Conservation (phyloP, 2,888 invertebrate genomes). For the Calameuta idolon region DNA sequence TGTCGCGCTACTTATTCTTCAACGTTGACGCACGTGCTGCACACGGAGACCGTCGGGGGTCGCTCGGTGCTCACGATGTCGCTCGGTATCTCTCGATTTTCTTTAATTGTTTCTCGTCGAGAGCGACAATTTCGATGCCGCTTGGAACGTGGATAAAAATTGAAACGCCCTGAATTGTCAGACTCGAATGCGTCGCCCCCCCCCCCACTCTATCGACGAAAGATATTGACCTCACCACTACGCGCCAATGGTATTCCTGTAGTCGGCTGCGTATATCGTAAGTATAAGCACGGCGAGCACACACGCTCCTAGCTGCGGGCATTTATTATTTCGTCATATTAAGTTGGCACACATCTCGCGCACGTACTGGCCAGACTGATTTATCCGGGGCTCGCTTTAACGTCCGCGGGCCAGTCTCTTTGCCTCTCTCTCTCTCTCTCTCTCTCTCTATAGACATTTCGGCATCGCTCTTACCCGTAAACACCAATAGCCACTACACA, state of each 20-base stretch:
- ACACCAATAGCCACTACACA: too few relatives aligned
- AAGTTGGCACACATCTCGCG: slow-evolving; percentile 14
- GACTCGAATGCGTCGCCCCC: slow-evolving; percentile 27
- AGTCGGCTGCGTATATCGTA: not conserved
- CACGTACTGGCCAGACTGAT: not conserved
- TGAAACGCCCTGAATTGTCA: not conserved
- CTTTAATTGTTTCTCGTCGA: not conserved
- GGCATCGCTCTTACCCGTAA: not conserved
- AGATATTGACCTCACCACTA: slow-evolving; percentile 42
- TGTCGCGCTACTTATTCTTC: not conserved
- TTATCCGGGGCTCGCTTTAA: not conserved
- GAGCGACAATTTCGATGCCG: not conserved
- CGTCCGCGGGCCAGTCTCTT: not conserved
- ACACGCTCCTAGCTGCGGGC: slow-evolving; percentile 26
- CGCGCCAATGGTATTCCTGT: slow-evolving; percentile 28
- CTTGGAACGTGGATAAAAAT: not conserved
- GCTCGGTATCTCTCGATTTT: not conserved
- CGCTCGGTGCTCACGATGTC: not conserved
- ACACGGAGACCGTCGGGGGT: not conserved
- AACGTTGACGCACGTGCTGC: not conserved
- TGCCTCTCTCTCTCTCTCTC: not conserved
- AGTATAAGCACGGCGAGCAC: slow-evolving; percentile 15
- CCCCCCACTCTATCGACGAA: slow-evolving; percentile 31
- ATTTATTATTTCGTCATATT: slow-evolving; percentile 34
- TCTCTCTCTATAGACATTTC: not conserved